Conservation (phyloP, 2,888 invertebrate genomes). For the Ellobium chinense region DNA sequence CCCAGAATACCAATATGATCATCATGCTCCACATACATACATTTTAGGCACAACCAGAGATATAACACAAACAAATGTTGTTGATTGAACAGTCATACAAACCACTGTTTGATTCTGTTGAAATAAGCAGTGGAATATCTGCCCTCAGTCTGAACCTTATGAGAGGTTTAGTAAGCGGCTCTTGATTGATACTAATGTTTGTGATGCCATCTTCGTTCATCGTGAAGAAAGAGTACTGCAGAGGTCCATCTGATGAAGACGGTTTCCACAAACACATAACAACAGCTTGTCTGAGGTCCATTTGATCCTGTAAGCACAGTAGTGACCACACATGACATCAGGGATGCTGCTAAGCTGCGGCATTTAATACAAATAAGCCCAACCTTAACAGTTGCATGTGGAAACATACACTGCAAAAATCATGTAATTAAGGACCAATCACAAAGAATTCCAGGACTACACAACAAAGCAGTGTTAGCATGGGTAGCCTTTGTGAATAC, state of each 20-base stretch:
- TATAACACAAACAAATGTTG: neutral
- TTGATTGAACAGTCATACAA: too few species aligned
- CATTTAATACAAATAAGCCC: too few species aligned
- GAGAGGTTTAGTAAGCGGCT: neutral
- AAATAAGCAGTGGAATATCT: conserved; percentile 28
- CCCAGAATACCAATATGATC: too few species aligned
- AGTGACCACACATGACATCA: too few species aligned
- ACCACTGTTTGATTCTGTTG: conserved; percentile 38
- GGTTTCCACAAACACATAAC: conserved; percentile 24
- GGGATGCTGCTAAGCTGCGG: too few species aligned
- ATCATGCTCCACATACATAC: too few species aligned
- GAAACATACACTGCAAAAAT: too few species aligned
- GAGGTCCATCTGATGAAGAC: neutral
- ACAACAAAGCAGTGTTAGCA: too few species aligned
- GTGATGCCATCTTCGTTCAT: conserved; percentile 24
- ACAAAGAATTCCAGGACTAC: too few species aligned
- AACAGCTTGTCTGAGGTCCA: conserved; percentile 22
- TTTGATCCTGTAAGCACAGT: conserved; percentile 21
- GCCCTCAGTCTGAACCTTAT: conserved; percentile 27
- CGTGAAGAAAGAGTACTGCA: neutral
- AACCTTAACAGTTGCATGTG: too few species aligned
- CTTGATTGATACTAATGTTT: neutral
- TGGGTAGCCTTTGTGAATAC: too few species aligned
- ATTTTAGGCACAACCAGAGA: neutral
- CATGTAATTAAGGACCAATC: too few species aligned